Conservation (phyloP, 2,797 vertebrate species). For the Setipinna tenuifilis region DNA sequence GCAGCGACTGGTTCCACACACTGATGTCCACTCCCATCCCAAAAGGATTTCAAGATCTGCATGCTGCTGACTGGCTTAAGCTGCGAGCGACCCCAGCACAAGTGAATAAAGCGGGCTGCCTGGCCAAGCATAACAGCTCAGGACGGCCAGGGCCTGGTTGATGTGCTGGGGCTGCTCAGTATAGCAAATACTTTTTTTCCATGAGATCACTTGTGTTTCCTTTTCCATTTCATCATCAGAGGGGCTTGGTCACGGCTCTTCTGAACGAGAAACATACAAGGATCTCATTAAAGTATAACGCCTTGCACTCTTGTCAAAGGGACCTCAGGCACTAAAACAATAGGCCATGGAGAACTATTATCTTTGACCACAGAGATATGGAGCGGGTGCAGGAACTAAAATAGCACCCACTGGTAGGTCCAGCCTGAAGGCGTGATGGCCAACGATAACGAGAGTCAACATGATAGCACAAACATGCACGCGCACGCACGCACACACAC, state of each 20-base stretch:
- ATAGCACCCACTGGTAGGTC: neutral
- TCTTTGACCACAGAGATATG: neutral
- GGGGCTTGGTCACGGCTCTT: no score
- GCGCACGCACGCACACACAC: neutral
- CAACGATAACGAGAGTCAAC: neutral
- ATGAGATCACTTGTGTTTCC: conserved; percentile 17
- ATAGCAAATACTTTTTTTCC: conserved; percentile 17
- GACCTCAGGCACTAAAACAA: neutral
- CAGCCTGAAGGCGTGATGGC: neutral
- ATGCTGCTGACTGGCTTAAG: neutral
- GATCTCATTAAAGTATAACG: neutral
- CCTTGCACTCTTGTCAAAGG: neutral
- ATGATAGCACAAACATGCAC: conserved; percentile 5
- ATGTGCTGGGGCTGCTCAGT: neutral
- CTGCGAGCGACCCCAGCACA: no score
- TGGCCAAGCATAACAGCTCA: no score
- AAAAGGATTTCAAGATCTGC: neutral
- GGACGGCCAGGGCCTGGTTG: no score
- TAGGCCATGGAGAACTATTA: neutral
- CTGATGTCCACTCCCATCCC: neutral
- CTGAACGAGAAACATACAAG: neutral
- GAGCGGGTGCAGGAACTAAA: neutral
- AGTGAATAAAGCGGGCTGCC: no score
- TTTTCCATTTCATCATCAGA: neutral
- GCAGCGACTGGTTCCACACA: neutral